Evolutionary conservation across 2,888 invertebrate genomes (phyloP).

Genomic region (Trilocha varians): DNA sequence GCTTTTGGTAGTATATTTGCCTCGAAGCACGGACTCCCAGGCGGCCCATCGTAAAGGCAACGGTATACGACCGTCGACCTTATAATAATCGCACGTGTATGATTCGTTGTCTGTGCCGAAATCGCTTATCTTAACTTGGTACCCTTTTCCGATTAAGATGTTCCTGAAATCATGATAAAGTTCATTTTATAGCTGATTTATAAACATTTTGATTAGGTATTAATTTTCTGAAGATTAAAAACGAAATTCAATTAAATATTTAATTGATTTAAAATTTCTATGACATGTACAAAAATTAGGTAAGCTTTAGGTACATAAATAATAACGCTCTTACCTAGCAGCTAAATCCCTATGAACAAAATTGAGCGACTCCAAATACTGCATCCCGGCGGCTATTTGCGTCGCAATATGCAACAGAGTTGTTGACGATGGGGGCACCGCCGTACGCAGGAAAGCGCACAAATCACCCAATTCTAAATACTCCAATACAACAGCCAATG

Average conservation of each 20-base stretch:
- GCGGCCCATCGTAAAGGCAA: slow-evolving; percentile 93
- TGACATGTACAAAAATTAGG: no score
- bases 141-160: slow-evolving; percentile 87
- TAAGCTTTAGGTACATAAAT: no score
- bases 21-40: slow-evolving; percentile 87
- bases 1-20: slow-evolving; percentile 89
- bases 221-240: no score
- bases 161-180: slow-evolving; percentile 70
- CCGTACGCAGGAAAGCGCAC: slow-evolving; percentile 83
- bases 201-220: neutral
- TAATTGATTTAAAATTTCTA: no score
- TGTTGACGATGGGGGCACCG: slow-evolving; percentile 78
- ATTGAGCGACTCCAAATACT: slow-evolving; percentile 89
- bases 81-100: slow-evolving; percentile 86
- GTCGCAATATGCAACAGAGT: slow-evolving; percentile 85
- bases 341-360: slow-evolving; percentile 94
- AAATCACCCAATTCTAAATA: slow-evolving; percentile 89
- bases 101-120: slow-evolving; percentile 88
- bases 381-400: slow-evolving; percentile 93
- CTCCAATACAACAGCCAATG: slow-evolving; percentile 86
- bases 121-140: slow-evolving; percentile 87
- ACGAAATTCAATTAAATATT: no score
- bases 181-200: neutral
- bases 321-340: slow-evolving; percentile 77
- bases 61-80: slow-evolving; percentile 82